Percentiles rank a stretch among this genome's conserved stretches.
Conservation (phyloP, 2,888 invertebrate species). For the Pandemis cinnamomeana region DNA sequence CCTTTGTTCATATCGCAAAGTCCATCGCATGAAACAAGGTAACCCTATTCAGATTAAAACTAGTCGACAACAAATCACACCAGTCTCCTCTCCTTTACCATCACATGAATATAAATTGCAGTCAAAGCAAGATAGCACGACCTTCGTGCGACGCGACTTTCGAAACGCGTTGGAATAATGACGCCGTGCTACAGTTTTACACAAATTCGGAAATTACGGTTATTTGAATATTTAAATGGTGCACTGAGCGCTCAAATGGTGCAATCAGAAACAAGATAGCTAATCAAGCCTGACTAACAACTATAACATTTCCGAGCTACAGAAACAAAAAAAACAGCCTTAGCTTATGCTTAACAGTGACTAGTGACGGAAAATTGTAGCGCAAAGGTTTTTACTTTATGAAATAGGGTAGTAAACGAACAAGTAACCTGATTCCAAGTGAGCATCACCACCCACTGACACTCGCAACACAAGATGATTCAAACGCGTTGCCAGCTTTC, state of each 20-base stretch:
- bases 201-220: constrained; percentile 20
- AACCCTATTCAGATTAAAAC: constrained; percentile 51
- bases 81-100: constrained; percentile 29
- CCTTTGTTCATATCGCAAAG: constrained; percentile 73
- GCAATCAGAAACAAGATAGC: constrained; percentile 13
- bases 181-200: constrained; percentile 6
- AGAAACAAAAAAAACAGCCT: background rate
- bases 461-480: no score
- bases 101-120: constrained; percentile 16
- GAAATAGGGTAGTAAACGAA: no score
- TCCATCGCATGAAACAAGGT: constrained; percentile 61
- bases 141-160: background rate
- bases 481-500: no score
- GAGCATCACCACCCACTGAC: no score
- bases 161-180: constrained; percentile 8
- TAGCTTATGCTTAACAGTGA: no score
- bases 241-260: constrained; percentile 10
- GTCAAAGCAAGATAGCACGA: constrained; percentile 8
- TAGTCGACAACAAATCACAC: constrained; percentile 47
- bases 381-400: no score
- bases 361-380: no score
- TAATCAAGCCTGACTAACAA: constrained; percentile 15
- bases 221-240: constrained; percentile 30
- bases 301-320: background rate
- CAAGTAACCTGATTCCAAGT: no score